Conservation (phyloP, 2,797 vertebrate genomes). For the Nothura maculosa region DNA sequence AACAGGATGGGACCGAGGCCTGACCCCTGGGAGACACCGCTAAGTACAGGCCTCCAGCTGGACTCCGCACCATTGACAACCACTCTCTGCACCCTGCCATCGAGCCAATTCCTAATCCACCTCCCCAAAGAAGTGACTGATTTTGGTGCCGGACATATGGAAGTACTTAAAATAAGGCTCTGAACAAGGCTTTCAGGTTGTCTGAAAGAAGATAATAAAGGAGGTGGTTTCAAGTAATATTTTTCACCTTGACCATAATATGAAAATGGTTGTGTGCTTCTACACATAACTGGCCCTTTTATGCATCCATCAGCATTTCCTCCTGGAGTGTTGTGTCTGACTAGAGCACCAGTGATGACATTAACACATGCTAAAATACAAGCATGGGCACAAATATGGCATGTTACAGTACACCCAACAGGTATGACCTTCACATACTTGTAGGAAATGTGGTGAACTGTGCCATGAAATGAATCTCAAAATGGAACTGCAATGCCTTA, state of each 20-base stretch:
- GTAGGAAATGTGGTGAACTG: neutral
- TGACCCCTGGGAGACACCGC: no score
- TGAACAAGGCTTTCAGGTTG: neutral
- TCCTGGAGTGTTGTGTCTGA: fast-evolving
- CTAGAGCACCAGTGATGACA: neutral
- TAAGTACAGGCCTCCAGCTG: no score
- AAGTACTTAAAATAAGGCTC: neutral
- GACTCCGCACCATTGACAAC: no score
- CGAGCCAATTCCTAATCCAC: no score
- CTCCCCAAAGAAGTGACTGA: neutral
- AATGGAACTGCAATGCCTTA: fast-evolving
- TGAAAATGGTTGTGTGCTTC: neutral
- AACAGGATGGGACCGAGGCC: no score
- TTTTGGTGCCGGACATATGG: neutral
- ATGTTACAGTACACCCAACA: neutral
- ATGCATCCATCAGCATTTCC: neutral
- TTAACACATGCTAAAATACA: neutral
- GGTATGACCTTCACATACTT: neutral
- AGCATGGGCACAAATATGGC: neutral
- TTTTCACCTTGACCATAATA: neutral
- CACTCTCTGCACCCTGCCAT: no score
- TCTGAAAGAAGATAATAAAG: neutral
- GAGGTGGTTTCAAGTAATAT: neutral
- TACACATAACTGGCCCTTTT: neutral
- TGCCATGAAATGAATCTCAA: neutral